Base-by-base conservation (phyloP, 2,888 invertebrate genomes). In the Erannis defoliaria region DNA sequence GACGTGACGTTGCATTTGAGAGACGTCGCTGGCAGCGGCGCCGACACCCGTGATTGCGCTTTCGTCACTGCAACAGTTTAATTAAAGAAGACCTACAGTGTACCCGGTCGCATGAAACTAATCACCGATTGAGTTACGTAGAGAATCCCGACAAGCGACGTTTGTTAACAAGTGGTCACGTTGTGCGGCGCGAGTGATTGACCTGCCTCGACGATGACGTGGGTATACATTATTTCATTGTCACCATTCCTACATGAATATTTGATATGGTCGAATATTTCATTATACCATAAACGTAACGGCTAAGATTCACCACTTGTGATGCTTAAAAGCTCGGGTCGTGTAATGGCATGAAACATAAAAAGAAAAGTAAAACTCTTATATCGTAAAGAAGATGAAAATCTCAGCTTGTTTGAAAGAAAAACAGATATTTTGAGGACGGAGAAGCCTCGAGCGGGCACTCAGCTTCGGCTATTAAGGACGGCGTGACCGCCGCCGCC, bases 401-500 rank as follows among this genome's bases (percentile, higher is more conserved):
- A 92, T 91, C 91, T 86, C 72, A 68, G 78, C 75, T 70, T 82
- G 81, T 82, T 82, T 82, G 84, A 81, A 84, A 85, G 86, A 90
- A 88, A 89, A 86, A 86, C 83, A 85, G 82, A 88, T 84, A 86
- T 86, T 88, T 86, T 82, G 87, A 82, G 88, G 88, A 83, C 85
- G 81, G 80, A 79, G 78, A 73, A 78, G 89, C 90, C 92, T 80
- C 89, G 87, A 84, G 92, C 90, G 89, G 86, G 91, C 89, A 92
- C 93, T 93, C 90, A 91, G 92, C 87, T 86, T 69, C 61, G 80
- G 86, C 92, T 90, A 92, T 93, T 93, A 93, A 89, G 90, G 85
- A 79, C 81, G 84, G 80, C 81, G 89, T 86, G 90, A 89, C 92
- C 92, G 90, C 86, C 86, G 84, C 92, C 91, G 90, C 86, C 87